Evolutionary conservation across 2,888 invertebrate genomes (phyloP).

Genomic region (Neocrepidodera transversa): DNA sequence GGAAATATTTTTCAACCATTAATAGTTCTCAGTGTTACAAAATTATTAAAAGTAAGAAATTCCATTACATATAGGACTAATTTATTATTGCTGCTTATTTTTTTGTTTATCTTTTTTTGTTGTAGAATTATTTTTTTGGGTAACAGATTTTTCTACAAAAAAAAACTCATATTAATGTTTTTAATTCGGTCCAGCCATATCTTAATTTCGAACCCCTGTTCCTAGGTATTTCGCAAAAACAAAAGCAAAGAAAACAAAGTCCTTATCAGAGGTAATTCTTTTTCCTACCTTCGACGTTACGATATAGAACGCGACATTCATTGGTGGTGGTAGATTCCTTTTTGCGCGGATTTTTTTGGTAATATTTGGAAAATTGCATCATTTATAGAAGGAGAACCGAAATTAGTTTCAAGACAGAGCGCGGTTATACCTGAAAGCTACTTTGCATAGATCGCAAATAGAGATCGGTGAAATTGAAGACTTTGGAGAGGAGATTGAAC

Average conservation of each 20-base stretch:
- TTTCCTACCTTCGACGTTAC: slow-evolving; percentile 21
- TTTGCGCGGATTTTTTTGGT: slow-evolving; percentile 12
- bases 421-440: slow-evolving; percentile 7
- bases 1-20: too few species aligned
- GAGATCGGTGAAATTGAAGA: neutral
- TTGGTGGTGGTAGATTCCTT: slow-evolving; percentile 11
- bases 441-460: slow-evolving; percentile 12
- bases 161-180: too few species aligned
- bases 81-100: too few species aligned
- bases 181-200: neutral
- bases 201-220: too few species aligned
- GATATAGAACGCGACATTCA: slow-evolving; percentile 13
- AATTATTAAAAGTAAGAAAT: too few species aligned
- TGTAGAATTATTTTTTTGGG: too few species aligned
- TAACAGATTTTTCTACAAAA: too few species aligned
- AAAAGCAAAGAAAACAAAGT: slow-evolving; percentile 52
- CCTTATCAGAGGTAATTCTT: slow-evolving; percentile 39
- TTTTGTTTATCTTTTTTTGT: too few species aligned
- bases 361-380: slow-evolving; percentile 19
- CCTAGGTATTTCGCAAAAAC: slow-evolving; percentile 48
- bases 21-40: too few species aligned
- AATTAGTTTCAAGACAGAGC: slow-evolving; percentile 5
- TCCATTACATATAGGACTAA: too few species aligned
- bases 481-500: slow-evolving; percentile 1
- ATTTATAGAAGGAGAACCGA: slow-evolving; percentile 3